Conservation (phyloP, 2,797 vertebrate species). For the Bradypodion ventrale region DNA sequence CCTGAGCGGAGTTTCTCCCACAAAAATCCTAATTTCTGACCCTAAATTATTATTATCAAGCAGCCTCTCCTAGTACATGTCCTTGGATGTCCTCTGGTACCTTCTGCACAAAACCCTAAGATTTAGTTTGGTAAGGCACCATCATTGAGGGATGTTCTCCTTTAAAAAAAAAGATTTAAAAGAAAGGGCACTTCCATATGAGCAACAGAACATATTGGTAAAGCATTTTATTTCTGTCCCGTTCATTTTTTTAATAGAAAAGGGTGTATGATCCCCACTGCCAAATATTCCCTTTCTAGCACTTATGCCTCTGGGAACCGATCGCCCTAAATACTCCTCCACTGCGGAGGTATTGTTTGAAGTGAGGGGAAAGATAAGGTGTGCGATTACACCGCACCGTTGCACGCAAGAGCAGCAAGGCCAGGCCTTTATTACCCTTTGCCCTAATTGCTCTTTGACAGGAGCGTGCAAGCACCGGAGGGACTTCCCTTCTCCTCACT, state of each 20-base stretch:
- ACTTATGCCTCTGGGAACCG: not conserved
- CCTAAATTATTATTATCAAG: no score
- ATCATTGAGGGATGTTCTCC: not conserved
- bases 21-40: no score
- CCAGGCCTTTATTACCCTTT: constrained; percentile 57
- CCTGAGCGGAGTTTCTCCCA: no score
- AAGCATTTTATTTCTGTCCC: fast-evolving
- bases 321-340: not conserved
- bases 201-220: not conserved
- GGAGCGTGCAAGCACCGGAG: constrained; percentile 43
- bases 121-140: no score
- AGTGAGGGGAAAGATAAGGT: constrained; percentile 19
- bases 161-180: not conserved
- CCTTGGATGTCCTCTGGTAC: fast-evolving
- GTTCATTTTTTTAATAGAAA: not conserved
- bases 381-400: not conserved
- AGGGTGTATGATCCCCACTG: no score
- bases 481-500: constrained; percentile 64
- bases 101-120: fast-evolving
- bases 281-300: not conserved
- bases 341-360: constrained; percentile 3
- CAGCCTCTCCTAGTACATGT: not conserved
- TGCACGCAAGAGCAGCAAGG: constrained; percentile 16
- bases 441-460: constrained; percentile 74
- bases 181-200: not conserved